A percentile compares a stretch with the other conserved stretches of the same genome.
Evolutionary conservation across 2,888 invertebrate genomes (phyloP).

Genomic region (Hemithea aestivaria): DNA sequence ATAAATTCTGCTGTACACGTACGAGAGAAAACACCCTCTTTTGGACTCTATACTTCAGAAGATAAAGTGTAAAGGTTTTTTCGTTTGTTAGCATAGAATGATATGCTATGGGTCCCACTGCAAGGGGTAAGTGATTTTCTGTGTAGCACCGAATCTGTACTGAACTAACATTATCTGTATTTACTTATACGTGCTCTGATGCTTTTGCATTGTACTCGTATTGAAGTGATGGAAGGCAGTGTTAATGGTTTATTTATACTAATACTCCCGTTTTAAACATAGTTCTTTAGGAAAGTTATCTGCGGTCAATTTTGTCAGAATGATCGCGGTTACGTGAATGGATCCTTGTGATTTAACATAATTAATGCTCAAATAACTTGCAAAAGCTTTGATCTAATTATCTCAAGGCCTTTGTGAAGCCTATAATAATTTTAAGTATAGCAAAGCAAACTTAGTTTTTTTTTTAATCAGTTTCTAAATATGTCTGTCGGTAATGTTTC

Average conservation of each 20-base stretch:
- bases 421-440: too few species aligned
- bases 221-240: conserved; percentile 1
- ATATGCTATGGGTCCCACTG: conserved; percentile 57
- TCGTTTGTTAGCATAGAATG: conserved; percentile 16
- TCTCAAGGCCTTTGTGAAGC: too few species aligned
- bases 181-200: conserved; percentile 6
- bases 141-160: conserved; percentile 68
- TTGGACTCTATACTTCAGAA: conserved; percentile 13
- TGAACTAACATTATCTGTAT: conserved; percentile 50
- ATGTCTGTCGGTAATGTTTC: too few species aligned
- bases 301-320: too few species aligned
- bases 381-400: too few species aligned
- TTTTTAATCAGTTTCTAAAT: too few species aligned
- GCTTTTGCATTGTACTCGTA: conserved; percentile 12
- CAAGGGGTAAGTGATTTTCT: conserved; percentile 78
- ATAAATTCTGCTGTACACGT: conserved; percentile 75
- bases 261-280: too few species aligned
- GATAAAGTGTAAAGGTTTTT: conserved; percentile 19
- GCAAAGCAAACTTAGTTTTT: too few species aligned
- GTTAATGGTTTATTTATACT: not conserved
- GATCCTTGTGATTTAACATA: too few species aligned
- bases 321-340: too few species aligned
- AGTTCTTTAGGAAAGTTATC: too few species aligned
- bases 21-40: conserved; percentile 46
- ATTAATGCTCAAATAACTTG: too few species aligned